These are phyloP conservation scores for Clostera curtula DNA, from an alignment of 2,888 invertebrate species.

Conservation along the genomic window DNA sequence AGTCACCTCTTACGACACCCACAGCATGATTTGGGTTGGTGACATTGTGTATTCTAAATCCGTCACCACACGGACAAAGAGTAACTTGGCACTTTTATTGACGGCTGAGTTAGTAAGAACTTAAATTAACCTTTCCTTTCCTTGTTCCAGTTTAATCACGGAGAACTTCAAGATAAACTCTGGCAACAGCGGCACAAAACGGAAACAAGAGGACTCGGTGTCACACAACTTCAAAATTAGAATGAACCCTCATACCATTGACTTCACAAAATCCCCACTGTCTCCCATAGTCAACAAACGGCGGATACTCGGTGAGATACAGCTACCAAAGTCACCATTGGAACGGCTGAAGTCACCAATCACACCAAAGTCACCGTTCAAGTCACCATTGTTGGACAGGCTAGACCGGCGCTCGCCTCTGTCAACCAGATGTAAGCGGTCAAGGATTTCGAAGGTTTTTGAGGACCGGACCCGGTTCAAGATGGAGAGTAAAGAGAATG, in stretches of 20 bases:
- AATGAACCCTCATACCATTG: conserved; percentile 55
- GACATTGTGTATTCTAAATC: too few species aligned
- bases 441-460: conserved; percentile 48
- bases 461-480: conserved; percentile 53
- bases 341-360: conserved; percentile 32
- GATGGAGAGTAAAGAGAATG: conserved; percentile 56
- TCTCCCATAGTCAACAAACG: conserved; percentile 43
- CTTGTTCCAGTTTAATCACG: conserved; percentile 63
- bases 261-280: conserved; percentile 40
- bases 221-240: conserved; percentile 51
- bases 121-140: conserved; percentile 11
- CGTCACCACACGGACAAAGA: too few species aligned
- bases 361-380: conserved; percentile 21
- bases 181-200: conserved; percentile 56
- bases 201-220: conserved; percentile 53
- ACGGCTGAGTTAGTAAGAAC: too few species aligned
- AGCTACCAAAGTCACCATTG: conserved; percentile 31
- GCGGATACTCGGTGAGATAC: conserved; percentile 47
- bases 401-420: conserved; percentile 18
- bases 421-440: conserved; percentile 27
- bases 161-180: conserved; percentile 72
- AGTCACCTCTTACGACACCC: too few species aligned
- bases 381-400: conserved; percentile 26
- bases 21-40: too few species aligned
- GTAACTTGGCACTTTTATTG: too few species aligned